Evolutionary conservation across 2,888 invertebrate genomes (phyloP).

Genomic region (Heliconius cydno): DNA sequence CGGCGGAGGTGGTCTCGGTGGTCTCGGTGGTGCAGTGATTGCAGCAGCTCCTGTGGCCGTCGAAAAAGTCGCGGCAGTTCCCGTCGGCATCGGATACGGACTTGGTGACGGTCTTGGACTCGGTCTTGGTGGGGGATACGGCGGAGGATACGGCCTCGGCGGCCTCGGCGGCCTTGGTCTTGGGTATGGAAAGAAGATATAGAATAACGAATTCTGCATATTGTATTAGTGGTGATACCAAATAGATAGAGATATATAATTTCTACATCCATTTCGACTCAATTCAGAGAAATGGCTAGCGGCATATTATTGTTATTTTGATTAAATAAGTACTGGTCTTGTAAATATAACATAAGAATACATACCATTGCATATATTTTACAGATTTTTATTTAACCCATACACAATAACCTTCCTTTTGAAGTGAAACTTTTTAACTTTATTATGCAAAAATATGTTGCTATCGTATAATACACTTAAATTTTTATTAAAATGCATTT

Average conservation of each 20-base stretch:
- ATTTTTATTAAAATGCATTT: too few species aligned
- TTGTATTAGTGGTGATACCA: slow-evolving; percentile 32
- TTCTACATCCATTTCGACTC: slow-evolving; percentile 73
- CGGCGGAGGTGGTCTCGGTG: slow-evolving; percentile 50
- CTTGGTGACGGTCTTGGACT: slow-evolving; percentile 49
- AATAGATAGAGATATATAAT: slow-evolving; percentile 55
- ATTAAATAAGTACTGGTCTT: slow-evolving; percentile 58
- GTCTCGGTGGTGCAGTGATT: slow-evolving; percentile 46
- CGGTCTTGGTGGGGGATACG: slow-evolving; percentile 47
- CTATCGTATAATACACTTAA: too few species aligned
- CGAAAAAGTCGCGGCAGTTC: slow-evolving; percentile 41
- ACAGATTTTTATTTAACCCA: slow-evolving; percentile 35
- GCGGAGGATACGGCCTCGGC: slow-evolving; percentile 47
- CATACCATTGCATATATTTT: slow-evolving; percentile 47
- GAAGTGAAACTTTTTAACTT: too few species aligned
- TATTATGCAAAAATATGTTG: too few species aligned
- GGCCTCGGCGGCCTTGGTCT: slow-evolving; percentile 48
- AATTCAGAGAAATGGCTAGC: slow-evolving; percentile 71
- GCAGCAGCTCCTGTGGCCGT: slow-evolving; percentile 39
- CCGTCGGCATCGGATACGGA: slow-evolving; percentile 48
- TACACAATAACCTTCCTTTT: background rate
- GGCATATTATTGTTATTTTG: slow-evolving; percentile 65
- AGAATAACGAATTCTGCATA: slow-evolving; percentile 21
- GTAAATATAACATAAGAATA: slow-evolving; percentile 54
- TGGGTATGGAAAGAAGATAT: slow-evolving; percentile 36